Percentiles rank a stretch among this genome's conserved stretches.
phyloP scores from a whole-genome alignment of 2,888 invertebrate genomes.

The Alsophila aescularia region DNA sequence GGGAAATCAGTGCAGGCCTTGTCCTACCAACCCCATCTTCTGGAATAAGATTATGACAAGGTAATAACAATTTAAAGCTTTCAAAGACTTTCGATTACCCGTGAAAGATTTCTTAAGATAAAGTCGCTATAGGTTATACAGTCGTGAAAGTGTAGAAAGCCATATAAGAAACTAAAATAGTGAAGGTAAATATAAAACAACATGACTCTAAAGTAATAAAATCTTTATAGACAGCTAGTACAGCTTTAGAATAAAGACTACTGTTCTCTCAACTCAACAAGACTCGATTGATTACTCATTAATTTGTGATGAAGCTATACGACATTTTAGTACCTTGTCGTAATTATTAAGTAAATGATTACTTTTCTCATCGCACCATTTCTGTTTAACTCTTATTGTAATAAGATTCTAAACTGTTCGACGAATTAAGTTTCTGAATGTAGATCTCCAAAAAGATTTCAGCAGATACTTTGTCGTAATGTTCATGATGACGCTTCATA shows the following conservation, averaged over 20 bases:
- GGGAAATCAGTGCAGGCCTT: too few species aligned
- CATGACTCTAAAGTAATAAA: slow-evolving; percentile 20
- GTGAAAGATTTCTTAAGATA: too few species aligned
- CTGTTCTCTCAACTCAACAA: slow-evolving; percentile 19
- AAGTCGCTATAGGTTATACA: neutral
- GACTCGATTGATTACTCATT: slow-evolving; percentile 15
- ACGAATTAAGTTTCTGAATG: too few species aligned
- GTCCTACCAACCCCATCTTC: too few species aligned
- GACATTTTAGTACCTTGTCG: slow-evolving; percentile 5
- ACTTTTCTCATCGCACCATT: neutral
- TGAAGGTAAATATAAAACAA: slow-evolving; percentile 15
- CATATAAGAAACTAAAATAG: slow-evolving; percentile 3
- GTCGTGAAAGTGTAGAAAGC: slow-evolving; percentile 4
- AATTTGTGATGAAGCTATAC: slow-evolving; percentile 2
- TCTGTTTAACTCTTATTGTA: neutral
- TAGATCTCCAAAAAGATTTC: too few species aligned
- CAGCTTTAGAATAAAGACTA: slow-evolving; percentile 9
- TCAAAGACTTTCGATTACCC: too few species aligned
- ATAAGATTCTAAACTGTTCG: neutral
- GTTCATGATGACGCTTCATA: neutral
- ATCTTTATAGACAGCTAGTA: slow-evolving; percentile 17
- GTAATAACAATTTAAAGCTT: too few species aligned
- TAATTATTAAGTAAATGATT: neutral
- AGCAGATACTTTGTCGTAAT: neutral
- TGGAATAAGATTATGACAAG: too few species aligned